phyloP scores from a whole-genome alignment of 2,113 vertebrate genomes.

The Perca schrenkii region DNA sequence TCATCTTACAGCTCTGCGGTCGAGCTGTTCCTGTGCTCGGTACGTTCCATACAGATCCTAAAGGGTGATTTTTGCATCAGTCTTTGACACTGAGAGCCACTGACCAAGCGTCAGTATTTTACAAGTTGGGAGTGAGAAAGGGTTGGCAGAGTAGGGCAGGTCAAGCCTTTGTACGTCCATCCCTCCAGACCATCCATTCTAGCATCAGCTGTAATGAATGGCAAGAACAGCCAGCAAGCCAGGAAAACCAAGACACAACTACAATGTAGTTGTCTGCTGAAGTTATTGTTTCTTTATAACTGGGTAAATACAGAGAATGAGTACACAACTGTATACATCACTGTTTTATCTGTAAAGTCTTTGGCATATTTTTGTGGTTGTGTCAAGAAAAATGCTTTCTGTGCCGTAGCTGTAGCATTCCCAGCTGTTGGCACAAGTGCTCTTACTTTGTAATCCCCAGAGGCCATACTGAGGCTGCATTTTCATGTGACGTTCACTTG shows the following conservation, averaged over 20 bases:
- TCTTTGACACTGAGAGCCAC: too few species aligned
- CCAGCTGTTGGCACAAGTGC: slow-evolving; percentile 48
- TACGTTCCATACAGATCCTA: too few species aligned
- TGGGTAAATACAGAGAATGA: neutral
- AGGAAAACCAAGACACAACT: neutral
- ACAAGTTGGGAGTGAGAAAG: too few species aligned
- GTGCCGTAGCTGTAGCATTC: slow-evolving; percentile 9
- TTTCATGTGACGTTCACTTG: neutral
- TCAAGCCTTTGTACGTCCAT: too few species aligned
- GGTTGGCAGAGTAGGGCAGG: too few species aligned
- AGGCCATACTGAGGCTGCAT: neutral
- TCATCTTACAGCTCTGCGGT: too few species aligned
- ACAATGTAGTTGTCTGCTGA: neutral
- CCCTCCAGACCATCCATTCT: too few species aligned
- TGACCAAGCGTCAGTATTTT: too few species aligned
- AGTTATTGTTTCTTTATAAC: neutral
- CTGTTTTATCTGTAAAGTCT: slow-evolving; percentile 6
- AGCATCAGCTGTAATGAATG: neutral
- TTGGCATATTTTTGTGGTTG: slow-evolving; percentile 28
- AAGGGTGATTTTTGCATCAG: too few species aligned
- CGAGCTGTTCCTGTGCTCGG: too few species aligned
- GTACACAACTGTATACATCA: neutral
- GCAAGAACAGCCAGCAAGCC: neutral
- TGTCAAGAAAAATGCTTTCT: slow-evolving; percentile 38
- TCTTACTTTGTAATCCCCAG: neutral